Evolutionary conservation across 2,888 invertebrate genomes (phyloP), one percentile per base, ranked within the genome.

Genomic region (Drosophila nigricruria): DNA sequence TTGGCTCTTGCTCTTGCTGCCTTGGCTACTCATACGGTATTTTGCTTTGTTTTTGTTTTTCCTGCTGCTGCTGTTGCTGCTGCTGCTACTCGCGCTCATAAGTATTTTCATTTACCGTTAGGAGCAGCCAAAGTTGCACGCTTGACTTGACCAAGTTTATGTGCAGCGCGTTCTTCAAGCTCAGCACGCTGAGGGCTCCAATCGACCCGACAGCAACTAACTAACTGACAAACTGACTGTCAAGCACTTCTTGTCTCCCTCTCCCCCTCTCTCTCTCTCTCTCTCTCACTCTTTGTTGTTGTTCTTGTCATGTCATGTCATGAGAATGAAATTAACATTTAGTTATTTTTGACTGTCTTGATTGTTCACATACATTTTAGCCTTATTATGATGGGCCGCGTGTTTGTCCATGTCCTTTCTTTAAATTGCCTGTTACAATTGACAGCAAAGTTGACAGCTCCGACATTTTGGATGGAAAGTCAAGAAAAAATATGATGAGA

Each of bases 311-410:
- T 75, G 78, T 73, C 83, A 72, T 73, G 75, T 66, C 70, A 74
- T n/a, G 52, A 70, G 82, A 82, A 79, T 71, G 70, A 69, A 78
- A 82, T 82, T 79, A 82, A 77, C 86, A 81, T 65, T 74, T 62
- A 45, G 56, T 49, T 18, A 25, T 25, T 6, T 54, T 27, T 4
- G 34, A 34, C 38, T 38, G 25, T 18, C n/a, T 65, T 45, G 34
- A 38, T 36, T 49, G 59, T 52, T 40, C 40, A 2, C 62, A 30
- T 10, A 47, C 54, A 52, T 54, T 70, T 70, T 40, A 52, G 43
- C 27, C 58, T 56, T 27, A 62, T 60, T 10, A 18, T 42, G 52
- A 47, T 47, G 47, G 42, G 30, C 16, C 23, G 18, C 23, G 32
- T 54, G 56, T 38, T 54, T 58, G 27, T 14, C 52, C 53, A 40